Evolutionary conservation across 2,113 vertebrate species (phyloP).

Genomic region (Cyprinus carpio): DNA sequence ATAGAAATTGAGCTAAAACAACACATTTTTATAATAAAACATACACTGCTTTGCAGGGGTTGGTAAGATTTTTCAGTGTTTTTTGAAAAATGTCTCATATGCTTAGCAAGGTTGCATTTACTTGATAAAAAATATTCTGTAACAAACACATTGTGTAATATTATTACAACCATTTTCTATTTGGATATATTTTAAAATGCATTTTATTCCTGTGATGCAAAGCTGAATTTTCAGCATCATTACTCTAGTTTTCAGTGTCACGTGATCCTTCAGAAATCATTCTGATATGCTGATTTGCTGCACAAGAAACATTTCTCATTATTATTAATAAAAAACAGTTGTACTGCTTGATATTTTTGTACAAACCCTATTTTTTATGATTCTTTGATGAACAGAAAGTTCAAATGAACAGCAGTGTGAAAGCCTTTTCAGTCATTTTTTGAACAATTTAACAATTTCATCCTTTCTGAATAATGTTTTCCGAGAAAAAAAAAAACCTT

Average conservation of each 20-base stretch:
- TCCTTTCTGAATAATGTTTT: neutral
- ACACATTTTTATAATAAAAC: too few relatives aligned
- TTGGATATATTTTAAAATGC: too few relatives aligned
- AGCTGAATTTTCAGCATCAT: neutral
- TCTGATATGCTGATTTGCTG: neutral
- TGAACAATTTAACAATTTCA: neutral
- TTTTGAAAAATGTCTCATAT: neutral
- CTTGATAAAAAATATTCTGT: neutral
- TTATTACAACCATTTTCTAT: too few relatives aligned
- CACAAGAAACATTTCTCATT: neutral
- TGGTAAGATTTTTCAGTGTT: too few relatives aligned
- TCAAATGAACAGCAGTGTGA: neutral
- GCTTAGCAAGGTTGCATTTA: conserved; percentile 30
- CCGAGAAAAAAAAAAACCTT: too few relatives aligned
- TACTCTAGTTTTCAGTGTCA: neutral
- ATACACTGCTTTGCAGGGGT: too few relatives aligned
- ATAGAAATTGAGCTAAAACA: too few relatives aligned
- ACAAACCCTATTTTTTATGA: neutral
- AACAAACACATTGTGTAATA: neutral
- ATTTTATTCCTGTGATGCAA: too few relatives aligned
- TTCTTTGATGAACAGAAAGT: neutral
- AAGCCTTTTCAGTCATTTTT: neutral
- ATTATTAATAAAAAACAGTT: neutral
- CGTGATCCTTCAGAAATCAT: neutral
- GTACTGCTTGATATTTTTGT: neutral